Conservation (phyloP, 2,113 vertebrate species). For the Nesogale talazaci region DNA sequence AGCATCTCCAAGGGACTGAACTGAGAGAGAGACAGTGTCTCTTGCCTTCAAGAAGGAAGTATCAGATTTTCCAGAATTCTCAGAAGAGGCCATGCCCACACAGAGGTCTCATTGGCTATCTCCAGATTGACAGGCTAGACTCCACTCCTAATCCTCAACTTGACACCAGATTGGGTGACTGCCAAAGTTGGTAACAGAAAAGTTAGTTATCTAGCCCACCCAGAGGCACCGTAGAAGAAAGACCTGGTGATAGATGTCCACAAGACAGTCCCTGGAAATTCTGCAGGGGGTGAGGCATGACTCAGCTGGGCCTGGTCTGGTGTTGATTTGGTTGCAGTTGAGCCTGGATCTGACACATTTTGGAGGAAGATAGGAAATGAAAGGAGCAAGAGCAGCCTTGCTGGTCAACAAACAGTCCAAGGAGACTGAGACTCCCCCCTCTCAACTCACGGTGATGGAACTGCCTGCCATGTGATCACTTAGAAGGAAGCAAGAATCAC, state of each 20-base stretch:
- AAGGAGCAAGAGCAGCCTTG: slow-evolving; percentile 46
- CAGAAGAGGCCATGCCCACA: too few species aligned
- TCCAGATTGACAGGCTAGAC: too few species aligned
- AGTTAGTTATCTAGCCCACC: not conserved
- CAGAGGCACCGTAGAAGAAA: not conserved
- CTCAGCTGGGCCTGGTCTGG: not conserved
- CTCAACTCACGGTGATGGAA: slow-evolving; percentile 56
- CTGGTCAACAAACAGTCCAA: slow-evolving; percentile 16
- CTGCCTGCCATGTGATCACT: slow-evolving; percentile 46
- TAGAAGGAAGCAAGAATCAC: slow-evolving; percentile 53
- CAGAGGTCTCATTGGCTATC: too few species aligned
- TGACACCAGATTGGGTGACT: too few species aligned
- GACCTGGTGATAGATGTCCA: not conserved
- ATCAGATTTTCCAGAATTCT: too few species aligned
- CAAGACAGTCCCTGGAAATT: not conserved
- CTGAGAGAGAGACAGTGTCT: too few species aligned
- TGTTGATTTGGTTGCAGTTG: slow-evolving; percentile 42
- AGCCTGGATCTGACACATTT: slow-evolving; percentile 48
- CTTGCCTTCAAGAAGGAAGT: too few species aligned
- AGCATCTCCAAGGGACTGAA: too few species aligned
- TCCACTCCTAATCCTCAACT: too few species aligned
- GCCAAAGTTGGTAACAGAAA: not conserved
- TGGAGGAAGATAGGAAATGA: slow-evolving; percentile 13
- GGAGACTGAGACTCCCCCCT: slow-evolving; percentile 38
- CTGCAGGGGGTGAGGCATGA: too few species aligned